Base-by-base conservation (phyloP, 2,113 vertebrate genomes). In the Bungarus multicinctus region DNA sequence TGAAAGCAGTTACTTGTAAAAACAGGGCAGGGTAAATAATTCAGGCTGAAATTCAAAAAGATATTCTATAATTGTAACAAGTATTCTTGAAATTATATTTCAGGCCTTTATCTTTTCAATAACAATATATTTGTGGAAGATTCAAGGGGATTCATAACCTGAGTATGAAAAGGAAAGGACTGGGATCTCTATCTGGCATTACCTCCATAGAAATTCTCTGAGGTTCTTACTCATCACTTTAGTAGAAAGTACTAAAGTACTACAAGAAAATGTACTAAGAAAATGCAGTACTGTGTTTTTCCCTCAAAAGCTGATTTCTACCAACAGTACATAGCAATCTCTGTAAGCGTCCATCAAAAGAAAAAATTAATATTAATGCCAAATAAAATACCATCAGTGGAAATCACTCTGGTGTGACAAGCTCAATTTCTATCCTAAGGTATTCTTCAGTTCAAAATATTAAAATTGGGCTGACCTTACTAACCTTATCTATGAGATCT, bases 331-430 rank as follows among this genome's bases (percentile, higher is more conserved):
- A 0, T 47, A 60, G 88, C 93, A 89, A 87, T 91, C 94, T 95
- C 95, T 95, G 92, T 91, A 60, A 90, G 39, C 88, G 91, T 89
- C 94, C 95, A 96, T 96, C 95, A 96, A 94, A 95, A 96, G 96
- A 93, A 88, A 92, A 94, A 97, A 98, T 98, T 97, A 98, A 98
- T 98, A 98, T 98, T 98, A 97, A 98, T 98, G 95, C 91, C 95
- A 96, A 97, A 98, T 98, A 96, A 98, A 97, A 88, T 23, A 14
- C 92, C 86, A 1, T 97, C 97, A 97, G 91, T 94, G 95, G 95
- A 96, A 98, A 96, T 97, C 97, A 97, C 93, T 98, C 94, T 98
- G 97, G 93, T 97, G 97, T 98, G 97, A 98, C 97, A 97, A 90
- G 88, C 95, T 97, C 96, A 97, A 98, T 98, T 97, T 98, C 94